These are phyloP conservation scores for Clarias pachynema DNA, from an alignment of 2,797 vertebrate species.

Conservation along the genomic window DNA sequence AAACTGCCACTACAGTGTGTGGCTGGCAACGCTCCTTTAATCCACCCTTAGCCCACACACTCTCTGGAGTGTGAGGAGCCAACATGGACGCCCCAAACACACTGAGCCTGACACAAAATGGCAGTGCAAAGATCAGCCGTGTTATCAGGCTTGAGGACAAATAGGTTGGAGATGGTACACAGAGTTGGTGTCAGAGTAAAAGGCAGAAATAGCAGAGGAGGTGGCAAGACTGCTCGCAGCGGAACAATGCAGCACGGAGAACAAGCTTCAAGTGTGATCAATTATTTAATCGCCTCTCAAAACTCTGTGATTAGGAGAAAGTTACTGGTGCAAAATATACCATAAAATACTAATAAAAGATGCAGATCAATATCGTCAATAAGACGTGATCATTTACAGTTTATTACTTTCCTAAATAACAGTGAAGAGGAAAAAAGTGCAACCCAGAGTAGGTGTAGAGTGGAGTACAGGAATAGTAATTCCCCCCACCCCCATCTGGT, in stretches of 20 bases:
- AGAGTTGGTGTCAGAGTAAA: constrained; percentile 35
- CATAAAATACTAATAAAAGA: background rate
- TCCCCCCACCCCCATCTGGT: constrained; percentile 41
- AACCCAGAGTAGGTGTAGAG: constrained; percentile 35
- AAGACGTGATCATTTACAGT: constrained; percentile 26
- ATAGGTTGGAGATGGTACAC: constrained; percentile 45
- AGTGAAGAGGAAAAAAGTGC: background rate
- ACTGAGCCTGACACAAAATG: constrained; percentile 59
- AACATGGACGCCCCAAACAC: constrained; percentile 57
- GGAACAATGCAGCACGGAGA: constrained; percentile 38
- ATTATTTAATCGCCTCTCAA: constrained; percentile 52
- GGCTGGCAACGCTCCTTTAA: constrained; percentile 50
- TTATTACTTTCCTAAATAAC: constrained; percentile 20
- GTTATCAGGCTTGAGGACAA: constrained; percentile 56
- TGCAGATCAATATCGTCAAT: constrained; percentile 13
- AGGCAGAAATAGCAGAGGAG: constrained; percentile 29
- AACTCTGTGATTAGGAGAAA: constrained; percentile 36
- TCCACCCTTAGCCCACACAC: constrained; percentile 52
- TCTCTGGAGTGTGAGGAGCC: constrained; percentile 54
- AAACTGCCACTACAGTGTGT: constrained; percentile 35
- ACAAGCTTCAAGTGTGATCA: constrained; percentile 41
- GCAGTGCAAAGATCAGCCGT: constrained; percentile 60
- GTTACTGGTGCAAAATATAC: constrained; percentile 8
- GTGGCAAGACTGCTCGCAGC: constrained; percentile 39
- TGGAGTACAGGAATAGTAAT: constrained; percentile 46